Base-by-base conservation (phyloP, 2,888 invertebrate species). In the Gibbula magus region DNA sequence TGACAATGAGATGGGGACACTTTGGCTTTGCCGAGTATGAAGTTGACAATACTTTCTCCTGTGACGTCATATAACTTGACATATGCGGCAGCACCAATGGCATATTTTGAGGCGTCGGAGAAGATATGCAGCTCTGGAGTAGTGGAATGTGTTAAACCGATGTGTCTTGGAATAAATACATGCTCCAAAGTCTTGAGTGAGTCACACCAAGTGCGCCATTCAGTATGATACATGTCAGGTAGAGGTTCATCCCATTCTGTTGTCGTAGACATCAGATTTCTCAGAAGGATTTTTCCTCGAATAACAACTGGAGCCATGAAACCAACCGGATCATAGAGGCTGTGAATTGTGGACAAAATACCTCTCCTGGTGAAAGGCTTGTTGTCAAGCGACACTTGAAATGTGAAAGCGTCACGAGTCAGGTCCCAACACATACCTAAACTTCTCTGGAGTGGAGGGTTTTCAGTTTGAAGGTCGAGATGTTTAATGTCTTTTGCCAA, bases 21-120 rank as follows among this genome's bases (percentile, higher is more conserved):
- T n/a, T n/a, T n/a, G 80, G 80, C 13, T 75, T 25, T 18, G 66
- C 35, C 22, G 52, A 81, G 39, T 52, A 56, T 20, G 45, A 61
- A 74, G 54, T 29, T 51, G 56, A 22, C 75, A 61, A 61, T n/a
- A 13, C 22, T 18, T n/a, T 16, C 20, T 29, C 66, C 52, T 29
- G 16, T 22, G 5, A n/a, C 4, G 35, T 16, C 39, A 32, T 35
- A 8, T 16, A 56, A 45, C 67, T 45, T 79, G 1, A 83, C 20
- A 51, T 82, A 82, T 1, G 66, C 77, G 0, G 67, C 82, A 8
- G 77, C 79, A 20, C 79, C 77, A 16, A 81, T 83, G 4, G 80
- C 81, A 25, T 70, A 75, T 75, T 76, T 80, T 1, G 80, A 80
- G 7, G 84, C 84, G 45, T 84, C 82, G 2, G 76, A 79, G 78